These are phyloP conservation scores for Caenorhabditis sp. DNA, from an alignment of 2,888 invertebrate species.

Conservation along the genomic window DNA sequence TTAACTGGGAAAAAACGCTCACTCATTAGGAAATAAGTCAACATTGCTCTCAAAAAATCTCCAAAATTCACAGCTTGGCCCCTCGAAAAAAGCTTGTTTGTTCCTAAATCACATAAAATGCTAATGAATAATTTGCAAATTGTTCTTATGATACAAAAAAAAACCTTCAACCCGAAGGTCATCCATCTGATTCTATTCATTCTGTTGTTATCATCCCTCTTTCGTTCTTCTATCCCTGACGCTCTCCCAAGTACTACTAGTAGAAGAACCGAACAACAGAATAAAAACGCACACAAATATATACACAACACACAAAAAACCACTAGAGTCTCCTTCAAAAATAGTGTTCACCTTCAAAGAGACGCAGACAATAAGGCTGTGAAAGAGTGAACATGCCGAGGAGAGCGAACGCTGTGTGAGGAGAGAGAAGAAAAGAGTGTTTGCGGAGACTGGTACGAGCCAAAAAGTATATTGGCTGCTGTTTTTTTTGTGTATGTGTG, in stretches of 20 bases:
- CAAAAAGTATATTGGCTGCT: constrained; percentile 33
- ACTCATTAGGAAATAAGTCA: no score
- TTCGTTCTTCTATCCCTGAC: not conserved
- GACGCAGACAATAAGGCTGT: constrained; percentile 24
- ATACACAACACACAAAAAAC: not conserved
- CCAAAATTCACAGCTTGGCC: no score
- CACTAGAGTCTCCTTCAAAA: not conserved
- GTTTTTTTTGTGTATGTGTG: not conserved
- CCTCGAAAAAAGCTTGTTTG: no score
- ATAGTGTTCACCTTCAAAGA: not conserved
- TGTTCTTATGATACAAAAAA: not conserved
- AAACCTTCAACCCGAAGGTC: not conserved
- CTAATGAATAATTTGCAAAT: not conserved
- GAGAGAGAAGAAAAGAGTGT: constrained; percentile 18
- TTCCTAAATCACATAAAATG: no score
- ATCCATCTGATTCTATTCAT: not conserved
- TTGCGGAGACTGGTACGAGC: constrained; percentile 46
- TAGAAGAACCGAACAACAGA: not conserved
- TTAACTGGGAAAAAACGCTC: no score
- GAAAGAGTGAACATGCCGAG: not conserved
- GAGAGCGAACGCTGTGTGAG: constrained; percentile 20
- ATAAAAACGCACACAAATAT: not conserved
- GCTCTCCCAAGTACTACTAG: not conserved
- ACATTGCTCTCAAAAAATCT: no score
- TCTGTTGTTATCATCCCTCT: not conserved